Percentiles rank a stretch among this genome's conserved stretches.
Conservation (phyloP, 2,797 vertebrate species). For the Macroramphosus scolopax region DNA sequence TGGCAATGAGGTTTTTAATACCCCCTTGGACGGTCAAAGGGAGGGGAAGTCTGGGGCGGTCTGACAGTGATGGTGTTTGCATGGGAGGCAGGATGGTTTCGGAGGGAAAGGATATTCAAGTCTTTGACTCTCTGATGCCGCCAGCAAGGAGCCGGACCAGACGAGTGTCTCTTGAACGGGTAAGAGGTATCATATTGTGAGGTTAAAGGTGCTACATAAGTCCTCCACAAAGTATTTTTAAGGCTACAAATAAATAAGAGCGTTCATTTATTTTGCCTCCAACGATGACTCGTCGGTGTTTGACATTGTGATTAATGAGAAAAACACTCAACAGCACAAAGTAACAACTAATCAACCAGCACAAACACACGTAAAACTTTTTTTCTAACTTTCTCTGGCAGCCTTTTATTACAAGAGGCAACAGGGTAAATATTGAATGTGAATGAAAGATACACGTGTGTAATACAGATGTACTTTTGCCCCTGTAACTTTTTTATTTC, state of each 20-base stretch:
- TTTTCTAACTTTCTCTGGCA: background rate
- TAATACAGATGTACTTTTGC: no score
- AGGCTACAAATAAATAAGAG: no score
- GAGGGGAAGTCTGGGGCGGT: slow-evolving; percentile 35
- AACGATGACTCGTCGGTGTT: background rate
- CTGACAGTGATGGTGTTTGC: slow-evolving; percentile 34
- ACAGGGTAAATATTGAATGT: background rate
- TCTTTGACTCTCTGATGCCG: slow-evolving; percentile 21
- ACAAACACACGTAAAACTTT: background rate
- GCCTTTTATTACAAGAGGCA: background rate
- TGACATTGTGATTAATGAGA: background rate
- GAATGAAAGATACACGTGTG: background rate
- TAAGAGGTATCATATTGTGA: background rate
- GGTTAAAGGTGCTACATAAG: background rate
- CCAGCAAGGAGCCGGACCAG: slow-evolving; percentile 6
- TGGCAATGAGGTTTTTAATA: slow-evolving; percentile 53
- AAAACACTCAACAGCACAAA: background rate
- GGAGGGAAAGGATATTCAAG: slow-evolving; percentile 25
- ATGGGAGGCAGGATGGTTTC: slow-evolving; percentile 13
- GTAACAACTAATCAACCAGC: background rate
- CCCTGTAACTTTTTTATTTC: no score
- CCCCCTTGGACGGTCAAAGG: slow-evolving; percentile 40
- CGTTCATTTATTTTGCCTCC: background rate
- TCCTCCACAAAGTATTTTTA: no score
- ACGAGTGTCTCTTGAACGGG: slow-evolving; percentile 10